Evolutionary conservation across 1,140 invertebrate genomes (phyloP).

Genomic region (Eupristina koningsbergeri): DNA sequence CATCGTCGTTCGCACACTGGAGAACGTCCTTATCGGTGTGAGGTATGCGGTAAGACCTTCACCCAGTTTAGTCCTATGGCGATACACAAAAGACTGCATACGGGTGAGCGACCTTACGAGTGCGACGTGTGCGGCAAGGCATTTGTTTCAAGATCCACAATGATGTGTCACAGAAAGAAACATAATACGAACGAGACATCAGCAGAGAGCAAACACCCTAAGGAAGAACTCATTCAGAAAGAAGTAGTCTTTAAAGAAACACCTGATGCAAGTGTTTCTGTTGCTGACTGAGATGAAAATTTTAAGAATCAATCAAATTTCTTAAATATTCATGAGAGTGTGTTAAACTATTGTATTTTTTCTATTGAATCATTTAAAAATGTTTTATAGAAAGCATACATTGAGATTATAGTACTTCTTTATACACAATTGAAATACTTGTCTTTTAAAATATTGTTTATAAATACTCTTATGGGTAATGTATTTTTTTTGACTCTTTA

Average conservation of each 20-base stretch:
- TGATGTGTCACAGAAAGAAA: constrained; percentile 77
- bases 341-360: background rate
- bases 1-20: constrained; percentile 81
- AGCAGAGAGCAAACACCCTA: constrained; percentile 63
- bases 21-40: constrained; percentile 79
- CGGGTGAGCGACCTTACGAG: constrained; percentile 85
- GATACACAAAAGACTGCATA: constrained; percentile 80
- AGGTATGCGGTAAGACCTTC: constrained; percentile 78
- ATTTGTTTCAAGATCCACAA: constrained; percentile 76
- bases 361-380: background rate
- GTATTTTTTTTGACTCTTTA: background rate
- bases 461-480: background rate
- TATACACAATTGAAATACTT: background rate
- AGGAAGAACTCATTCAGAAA: constrained; percentile 37
- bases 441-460: background rate
- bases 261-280: background rate
- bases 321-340: background rate
- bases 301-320: background rate
- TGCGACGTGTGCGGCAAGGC: constrained; percentile 81
- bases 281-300: background rate
- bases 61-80: constrained; percentile 79
- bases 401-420: background rate
- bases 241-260: constrained; percentile 7
- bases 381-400: background rate
- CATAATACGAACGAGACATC: constrained; percentile 61